Conservation (phyloP, 1,140 invertebrate species). For the Protaetia brevitarsis region DNA sequence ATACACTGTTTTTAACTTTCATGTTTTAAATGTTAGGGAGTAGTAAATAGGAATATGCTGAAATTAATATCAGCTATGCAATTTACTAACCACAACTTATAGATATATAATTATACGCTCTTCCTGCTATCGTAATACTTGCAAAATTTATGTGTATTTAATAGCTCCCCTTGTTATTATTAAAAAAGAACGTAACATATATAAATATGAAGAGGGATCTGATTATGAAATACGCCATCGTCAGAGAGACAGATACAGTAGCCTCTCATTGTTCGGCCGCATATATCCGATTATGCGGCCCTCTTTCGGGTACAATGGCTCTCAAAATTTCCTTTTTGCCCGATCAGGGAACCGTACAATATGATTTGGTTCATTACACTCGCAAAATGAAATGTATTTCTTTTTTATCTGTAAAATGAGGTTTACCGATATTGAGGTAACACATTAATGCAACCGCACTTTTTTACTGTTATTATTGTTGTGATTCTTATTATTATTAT, state of each 20-base stretch:
- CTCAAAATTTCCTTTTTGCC: constrained; percentile 40
- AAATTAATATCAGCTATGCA: too few relatives aligned
- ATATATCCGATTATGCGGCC: constrained; percentile 33
- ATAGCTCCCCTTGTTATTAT: not conserved
- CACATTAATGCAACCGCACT: constrained; percentile 2
- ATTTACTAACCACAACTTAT: too few relatives aligned
- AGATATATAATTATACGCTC: too few relatives aligned
- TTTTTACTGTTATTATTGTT: constrained; percentile 12
- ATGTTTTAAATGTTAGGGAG: too few relatives aligned
- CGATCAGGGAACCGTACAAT: constrained; percentile 44
- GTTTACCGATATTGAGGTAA: constrained; percentile 6
- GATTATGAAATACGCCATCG: constrained; percentile 6
- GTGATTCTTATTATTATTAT: not conserved
- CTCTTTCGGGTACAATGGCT: constrained; percentile 28
- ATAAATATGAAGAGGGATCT: not conserved
- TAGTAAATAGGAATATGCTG: too few relatives aligned
- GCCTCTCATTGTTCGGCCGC: constrained; percentile 35
- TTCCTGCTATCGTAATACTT: too few relatives aligned
- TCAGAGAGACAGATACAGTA: constrained; percentile 35
- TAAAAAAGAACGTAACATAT: not conserved
- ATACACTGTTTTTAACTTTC: too few relatives aligned
- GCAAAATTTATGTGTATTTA: constrained; percentile 10
- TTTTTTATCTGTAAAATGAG: not conserved
- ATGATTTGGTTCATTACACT: constrained; percentile 48
- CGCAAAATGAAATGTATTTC: constrained; percentile 40